phyloP scores from a whole-genome alignment of 92 coral and sea anemone genomes.

The Parazoanthus atlanticus region DNA sequence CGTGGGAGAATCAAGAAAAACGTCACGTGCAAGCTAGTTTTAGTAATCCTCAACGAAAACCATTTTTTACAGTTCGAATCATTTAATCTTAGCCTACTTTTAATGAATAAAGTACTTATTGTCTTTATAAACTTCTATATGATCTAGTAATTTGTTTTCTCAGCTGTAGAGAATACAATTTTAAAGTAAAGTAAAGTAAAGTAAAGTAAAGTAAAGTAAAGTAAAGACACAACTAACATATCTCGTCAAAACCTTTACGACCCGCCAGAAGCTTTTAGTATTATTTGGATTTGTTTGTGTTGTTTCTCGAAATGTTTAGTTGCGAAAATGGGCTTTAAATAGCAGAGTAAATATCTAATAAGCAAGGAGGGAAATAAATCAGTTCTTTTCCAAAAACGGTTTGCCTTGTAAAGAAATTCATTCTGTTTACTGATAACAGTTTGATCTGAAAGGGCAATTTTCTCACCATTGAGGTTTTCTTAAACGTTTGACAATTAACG shows the following conservation, averaged over 20 bases:
- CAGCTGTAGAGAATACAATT: background rate
- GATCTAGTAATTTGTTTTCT: conserved; percentile 26
- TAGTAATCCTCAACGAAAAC: conserved; percentile 20
- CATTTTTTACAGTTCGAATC: conserved; percentile 6
- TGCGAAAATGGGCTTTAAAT: background rate
- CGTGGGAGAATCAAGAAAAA: conserved; percentile 21
- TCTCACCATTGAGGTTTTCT: background rate
- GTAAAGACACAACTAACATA: background rate
- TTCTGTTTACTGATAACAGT: background rate
- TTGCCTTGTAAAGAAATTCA: background rate
- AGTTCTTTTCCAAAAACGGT: background rate
- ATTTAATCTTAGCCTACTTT: conserved; percentile 23
- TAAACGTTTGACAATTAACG: background rate
- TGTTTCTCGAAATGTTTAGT: background rate
- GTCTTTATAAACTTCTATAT: conserved; percentile 22
- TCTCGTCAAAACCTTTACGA: background rate
- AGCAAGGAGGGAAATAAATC: background rate
- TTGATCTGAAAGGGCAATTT: background rate
- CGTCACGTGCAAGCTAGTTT: background rate
- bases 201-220: background rate
- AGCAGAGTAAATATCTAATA: no score
- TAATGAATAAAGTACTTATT: conserved; percentile 17
- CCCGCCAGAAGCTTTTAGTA: conserved; percentile 17
- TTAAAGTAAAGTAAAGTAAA: background rate
- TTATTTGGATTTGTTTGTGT: background rate